These are phyloP conservation scores for Pollenia labialis DNA, from an alignment of 2,888 invertebrate genomes.

Conservation along the genomic window DNA sequence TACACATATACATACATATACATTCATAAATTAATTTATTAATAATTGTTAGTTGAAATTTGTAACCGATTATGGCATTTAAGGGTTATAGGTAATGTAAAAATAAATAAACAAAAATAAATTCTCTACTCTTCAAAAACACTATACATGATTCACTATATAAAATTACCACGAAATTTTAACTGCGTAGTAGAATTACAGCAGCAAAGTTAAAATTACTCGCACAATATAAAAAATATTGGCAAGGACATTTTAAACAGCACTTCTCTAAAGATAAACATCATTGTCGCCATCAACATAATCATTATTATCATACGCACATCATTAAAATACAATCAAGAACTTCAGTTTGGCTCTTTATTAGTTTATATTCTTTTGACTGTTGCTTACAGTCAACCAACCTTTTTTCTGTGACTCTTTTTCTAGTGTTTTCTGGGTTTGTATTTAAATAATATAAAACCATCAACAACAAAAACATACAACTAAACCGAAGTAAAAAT, in stretches of 20 bases:
- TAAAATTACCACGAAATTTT: not conserved
- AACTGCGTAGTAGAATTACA: conserved; percentile 35
- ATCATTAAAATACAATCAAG: conserved; percentile 52
- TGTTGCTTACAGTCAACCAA: conserved; percentile 6
- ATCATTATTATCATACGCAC: conserved; percentile 53
- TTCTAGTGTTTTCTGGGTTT: not conserved
- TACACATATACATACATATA: too few relatives aligned
- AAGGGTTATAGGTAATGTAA: too few relatives aligned
- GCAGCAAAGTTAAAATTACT: conserved; percentile 19
- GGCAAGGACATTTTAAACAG: not conserved
- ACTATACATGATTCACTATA: not conserved
- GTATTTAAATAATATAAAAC: conserved; percentile 1
- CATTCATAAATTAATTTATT: too few relatives aligned
- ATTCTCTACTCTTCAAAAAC: too few relatives aligned
- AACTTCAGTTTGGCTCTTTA: conserved; percentile 46
- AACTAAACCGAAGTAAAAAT: not conserved
- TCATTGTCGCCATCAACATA: conserved; percentile 42
- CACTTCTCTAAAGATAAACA: conserved; percentile 44
- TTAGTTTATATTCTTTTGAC: not conserved
- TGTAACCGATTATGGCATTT: too few relatives aligned
- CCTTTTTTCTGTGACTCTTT: not conserved
- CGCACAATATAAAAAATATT: conserved; percentile 26
- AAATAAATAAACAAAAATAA: too few relatives aligned
- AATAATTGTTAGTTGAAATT: too few relatives aligned
- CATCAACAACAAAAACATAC: not conserved